Evolutionary conservation across 1,140 invertebrate species (phyloP).

Genomic region (Sycobia sp.): DNA sequence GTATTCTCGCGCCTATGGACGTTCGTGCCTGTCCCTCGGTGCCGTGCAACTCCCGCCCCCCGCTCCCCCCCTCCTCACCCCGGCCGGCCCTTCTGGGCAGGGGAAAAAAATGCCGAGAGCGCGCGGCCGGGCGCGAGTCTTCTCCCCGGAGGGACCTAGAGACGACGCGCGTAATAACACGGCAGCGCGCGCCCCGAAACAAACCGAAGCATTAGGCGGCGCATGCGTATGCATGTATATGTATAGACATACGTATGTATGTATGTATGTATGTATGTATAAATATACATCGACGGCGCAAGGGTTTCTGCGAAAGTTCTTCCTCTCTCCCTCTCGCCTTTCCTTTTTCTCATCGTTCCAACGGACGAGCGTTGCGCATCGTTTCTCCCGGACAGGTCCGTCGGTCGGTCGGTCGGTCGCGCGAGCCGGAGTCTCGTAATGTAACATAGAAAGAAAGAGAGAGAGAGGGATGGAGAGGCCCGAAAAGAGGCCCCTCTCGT

Average conservation of each 20-base stretch:
- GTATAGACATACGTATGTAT: slow-evolving; percentile 18
- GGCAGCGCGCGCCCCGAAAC: slow-evolving; percentile 46
- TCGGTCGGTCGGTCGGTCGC: slow-evolving; percentile 44
- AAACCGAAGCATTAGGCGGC: slow-evolving; percentile 51
- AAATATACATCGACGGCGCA: background rate
- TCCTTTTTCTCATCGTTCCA: background rate
- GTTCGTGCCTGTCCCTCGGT: no score
- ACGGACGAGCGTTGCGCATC: background rate
- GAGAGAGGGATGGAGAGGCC: slow-evolving; percentile 38
- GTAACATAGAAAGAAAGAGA: background rate
- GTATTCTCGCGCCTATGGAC: no score
- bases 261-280: slow-evolving; percentile 1
- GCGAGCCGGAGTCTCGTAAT: no score
- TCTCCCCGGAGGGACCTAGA: slow-evolving; percentile 35
- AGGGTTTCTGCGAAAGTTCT: slow-evolving; percentile 27
- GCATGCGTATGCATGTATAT: slow-evolving; percentile 5
- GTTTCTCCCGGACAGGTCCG: slow-evolving; percentile 32
- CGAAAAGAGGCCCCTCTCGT: slow-evolving; percentile 48
- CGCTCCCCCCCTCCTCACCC: no score
- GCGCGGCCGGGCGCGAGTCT: slow-evolving; percentile 14
- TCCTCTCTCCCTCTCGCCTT: background rate
- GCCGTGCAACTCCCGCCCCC: no score
- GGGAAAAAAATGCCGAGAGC: no score
- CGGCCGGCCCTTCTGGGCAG: no score
- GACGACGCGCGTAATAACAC: slow-evolving; percentile 47